These are phyloP conservation scores for Ascidia mentula DNA, from an alignment of 23 tunicate genomes.

Conservation along the genomic window DNA sequence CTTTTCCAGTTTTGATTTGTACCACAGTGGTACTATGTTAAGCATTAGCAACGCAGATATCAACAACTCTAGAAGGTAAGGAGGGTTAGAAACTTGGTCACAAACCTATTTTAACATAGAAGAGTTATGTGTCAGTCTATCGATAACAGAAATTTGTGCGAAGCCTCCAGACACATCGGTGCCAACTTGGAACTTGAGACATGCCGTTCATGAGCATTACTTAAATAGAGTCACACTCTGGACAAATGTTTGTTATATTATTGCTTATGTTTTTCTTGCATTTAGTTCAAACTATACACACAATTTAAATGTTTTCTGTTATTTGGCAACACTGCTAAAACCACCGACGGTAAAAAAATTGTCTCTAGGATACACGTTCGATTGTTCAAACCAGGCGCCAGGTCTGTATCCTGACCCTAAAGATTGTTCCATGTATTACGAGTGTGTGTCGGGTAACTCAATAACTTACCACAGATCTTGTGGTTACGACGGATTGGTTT, in stretches of 20 bases:
- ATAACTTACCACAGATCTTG: slow-evolving; percentile 53
- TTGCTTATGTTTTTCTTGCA: too few relatives aligned
- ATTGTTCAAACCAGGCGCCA: slow-evolving; percentile 30
- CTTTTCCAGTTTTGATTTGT: slow-evolving; percentile 15
- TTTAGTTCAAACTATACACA: too few relatives aligned
- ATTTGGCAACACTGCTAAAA: too few relatives aligned
- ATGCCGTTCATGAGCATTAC: slow-evolving; percentile 34
- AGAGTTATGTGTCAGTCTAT: background rate
- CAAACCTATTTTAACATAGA: background rate
- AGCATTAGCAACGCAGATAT: background rate
- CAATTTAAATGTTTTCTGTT: too few relatives aligned
- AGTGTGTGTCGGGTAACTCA: slow-evolving; percentile 41
- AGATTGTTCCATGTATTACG: slow-evolving; percentile 74
- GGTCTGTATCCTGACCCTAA: slow-evolving; percentile 56
- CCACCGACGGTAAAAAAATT: too few relatives aligned
- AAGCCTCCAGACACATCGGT: slow-evolving; percentile 13
- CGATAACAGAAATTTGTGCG: slow-evolving; percentile 48
- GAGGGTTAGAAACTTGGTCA: background rate
- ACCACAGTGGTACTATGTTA: background rate
- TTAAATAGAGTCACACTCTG: too few relatives aligned
- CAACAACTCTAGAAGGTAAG: slow-evolving; percentile 24
- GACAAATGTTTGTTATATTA: too few relatives aligned
- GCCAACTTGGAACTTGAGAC: slow-evolving; percentile 37
- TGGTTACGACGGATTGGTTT: slow-evolving; percentile 65
- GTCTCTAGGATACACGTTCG: slow-evolving; percentile 32